Conservation (phyloP, 2,888 invertebrate species). For the Epicampocera succincta region DNA sequence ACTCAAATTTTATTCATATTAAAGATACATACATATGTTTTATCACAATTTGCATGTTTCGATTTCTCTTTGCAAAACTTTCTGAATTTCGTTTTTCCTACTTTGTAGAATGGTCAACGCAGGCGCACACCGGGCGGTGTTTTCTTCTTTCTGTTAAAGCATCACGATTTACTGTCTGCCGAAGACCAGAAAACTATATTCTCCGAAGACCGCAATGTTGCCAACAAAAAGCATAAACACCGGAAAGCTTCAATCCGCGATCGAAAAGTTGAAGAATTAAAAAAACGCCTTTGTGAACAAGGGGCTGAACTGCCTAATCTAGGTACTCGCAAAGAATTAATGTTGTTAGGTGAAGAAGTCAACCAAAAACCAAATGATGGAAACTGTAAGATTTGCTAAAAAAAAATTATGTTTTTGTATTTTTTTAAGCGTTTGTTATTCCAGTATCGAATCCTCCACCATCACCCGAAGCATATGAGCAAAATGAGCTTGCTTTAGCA, state of each 20-base stretch:
- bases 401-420: neutral
- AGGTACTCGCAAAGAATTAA: conserved; percentile 76
- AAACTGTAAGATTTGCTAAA: conserved; percentile 71
- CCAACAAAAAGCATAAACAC: conserved; percentile 83
- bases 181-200: conserved; percentile 87
- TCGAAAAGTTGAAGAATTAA: conserved; percentile 86
- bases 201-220: conserved; percentile 85
- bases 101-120: conserved; percentile 85
- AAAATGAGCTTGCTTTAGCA: conserved; percentile 85
- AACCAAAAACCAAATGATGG: conserved; percentile 76
- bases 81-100: neutral
- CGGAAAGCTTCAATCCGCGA: conserved; percentile 84
- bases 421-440: conserved; percentile 27
- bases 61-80: too few species aligned
- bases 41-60: too few species aligned
- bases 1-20: too few species aligned
- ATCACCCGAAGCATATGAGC: conserved; percentile 87
- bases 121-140: conserved; percentile 94
- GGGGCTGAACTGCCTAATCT: conserved; percentile 78
- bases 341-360: conserved; percentile 74
- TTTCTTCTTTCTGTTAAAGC: conserved; percentile 90
- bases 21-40: too few species aligned
- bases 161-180: conserved; percentile 85
- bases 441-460: conserved; percentile 88
- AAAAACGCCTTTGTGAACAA: conserved; percentile 83